Evolutionary conservation across 2,113 vertebrate species (phyloP), one percentile per base, ranked within the genome.

Genomic region (Oryzias curvinotus): DNA sequence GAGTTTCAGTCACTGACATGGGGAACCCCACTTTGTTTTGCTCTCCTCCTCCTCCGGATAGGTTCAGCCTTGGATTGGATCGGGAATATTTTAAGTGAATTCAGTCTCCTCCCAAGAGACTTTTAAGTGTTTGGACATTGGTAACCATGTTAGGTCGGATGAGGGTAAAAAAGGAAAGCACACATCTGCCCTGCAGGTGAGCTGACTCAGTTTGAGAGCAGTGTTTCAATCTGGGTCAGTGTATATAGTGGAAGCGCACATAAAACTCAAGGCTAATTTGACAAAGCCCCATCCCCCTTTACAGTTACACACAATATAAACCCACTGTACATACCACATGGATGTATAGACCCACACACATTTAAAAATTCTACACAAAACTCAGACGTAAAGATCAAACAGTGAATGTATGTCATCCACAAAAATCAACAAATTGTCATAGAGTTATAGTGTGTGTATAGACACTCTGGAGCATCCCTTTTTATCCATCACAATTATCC

Each of bases 161-260:
- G 26, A 5, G 36, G 36, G 7, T 36, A 36, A 12, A 71, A 56
- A 57, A 48, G n/a, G 8, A 14, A 51, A 5, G 44, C 48, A 6
- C 59, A 18, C 47, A 62, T 49, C 41, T 71, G 58, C 62, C 28
- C 54, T 57, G 50, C 60, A 87, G 82, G 63, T 81, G 60, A 76
- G 72, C 53, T 75, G 71, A 73, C 49, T 36, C 12, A 36, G 36
- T 36, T 36, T 36, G 36, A 36, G 10, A 36, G 36, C 36, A 36
- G 36, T 3, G 8, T 36, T 75, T 63, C 82, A 85, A 88, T 86
- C 67, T 85, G 82, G 85, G 87, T 89, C 87, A 88, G 68, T 62
- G 52, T 14, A 30, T 41, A 52, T 59, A 62, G 65, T 17, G 52
- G 48, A 73, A 62, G 71, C 62, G 71, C 55, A 68, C 49, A 76